Evolutionary conservation across 2,888 invertebrate genomes (phyloP).

Genomic region (Oscheius sp.): DNA sequence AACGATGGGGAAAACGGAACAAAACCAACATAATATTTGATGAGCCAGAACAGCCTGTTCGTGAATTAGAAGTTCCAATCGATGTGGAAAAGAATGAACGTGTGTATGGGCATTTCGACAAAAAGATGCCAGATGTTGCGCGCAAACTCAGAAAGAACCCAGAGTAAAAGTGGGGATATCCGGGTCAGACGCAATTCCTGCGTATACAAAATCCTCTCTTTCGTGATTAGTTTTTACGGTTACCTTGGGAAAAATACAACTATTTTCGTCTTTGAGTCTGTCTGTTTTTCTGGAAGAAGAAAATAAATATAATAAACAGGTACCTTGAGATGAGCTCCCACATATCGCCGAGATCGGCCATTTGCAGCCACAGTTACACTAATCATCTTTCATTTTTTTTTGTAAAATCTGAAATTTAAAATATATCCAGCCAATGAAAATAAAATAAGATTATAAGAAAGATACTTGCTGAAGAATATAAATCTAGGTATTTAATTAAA

Average conservation of each 20-base stretch:
- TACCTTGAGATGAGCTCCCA: conserved; percentile 49
- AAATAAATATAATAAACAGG: too few species aligned
- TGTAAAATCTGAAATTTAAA: conserved; percentile 1
- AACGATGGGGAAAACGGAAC: too few species aligned
- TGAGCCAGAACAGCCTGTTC: conserved; percentile 1
- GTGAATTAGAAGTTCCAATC: too few species aligned
- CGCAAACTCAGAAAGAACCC: background rate
- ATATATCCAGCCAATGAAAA: background rate
- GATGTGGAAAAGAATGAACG: background rate
- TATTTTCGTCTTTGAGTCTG: background rate
- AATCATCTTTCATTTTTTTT: conserved; percentile 46
- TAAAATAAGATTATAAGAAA: conserved; percentile 5
- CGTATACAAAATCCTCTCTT: too few species aligned
- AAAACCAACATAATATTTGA: too few species aligned
- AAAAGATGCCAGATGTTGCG: conserved; percentile 3
- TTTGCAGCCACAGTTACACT: conserved; percentile 62
- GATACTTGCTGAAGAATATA: background rate
- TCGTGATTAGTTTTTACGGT: too few species aligned
- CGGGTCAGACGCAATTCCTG: too few species aligned
- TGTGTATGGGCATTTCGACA: background rate
- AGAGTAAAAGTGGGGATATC: background rate
- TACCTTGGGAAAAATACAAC: too few species aligned
- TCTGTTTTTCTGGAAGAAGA: background rate
- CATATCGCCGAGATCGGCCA: conserved; percentile 41
- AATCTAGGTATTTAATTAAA: background rate